Percentiles rank a stretch among this genome's conserved stretches.
These are phyloP conservation scores for Ormia ochracea DNA, from an alignment of 2,888 invertebrate genomes.

Conservation along the genomic window DNA sequence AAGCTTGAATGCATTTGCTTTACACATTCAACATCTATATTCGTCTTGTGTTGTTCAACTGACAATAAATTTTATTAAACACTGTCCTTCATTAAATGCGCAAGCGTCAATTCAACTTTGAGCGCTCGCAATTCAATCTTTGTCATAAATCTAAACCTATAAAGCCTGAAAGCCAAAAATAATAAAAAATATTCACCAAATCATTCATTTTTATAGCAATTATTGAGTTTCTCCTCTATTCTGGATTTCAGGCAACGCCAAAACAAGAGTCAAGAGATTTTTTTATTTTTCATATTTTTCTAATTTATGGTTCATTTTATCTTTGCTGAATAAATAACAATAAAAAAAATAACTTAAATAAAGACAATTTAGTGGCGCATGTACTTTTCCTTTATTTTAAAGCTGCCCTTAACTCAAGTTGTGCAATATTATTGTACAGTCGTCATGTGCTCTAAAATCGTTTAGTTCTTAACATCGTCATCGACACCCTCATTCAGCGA, in stretches of 20 bases:
- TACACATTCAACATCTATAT: constrained; percentile 14
- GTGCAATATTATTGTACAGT: too few species aligned
- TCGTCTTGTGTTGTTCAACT: constrained; percentile 30
- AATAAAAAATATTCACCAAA: not conserved
- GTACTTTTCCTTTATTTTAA: too few species aligned
- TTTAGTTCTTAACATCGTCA: too few species aligned
- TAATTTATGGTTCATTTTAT: too few species aligned
- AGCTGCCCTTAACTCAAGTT: too few species aligned
- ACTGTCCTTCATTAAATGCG: constrained; percentile 41
- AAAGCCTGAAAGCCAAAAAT: not conserved
- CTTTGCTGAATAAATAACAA: too few species aligned
- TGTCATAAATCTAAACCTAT: constrained; percentile 32
- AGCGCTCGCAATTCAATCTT: constrained; percentile 30
- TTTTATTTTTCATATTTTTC: too few species aligned
- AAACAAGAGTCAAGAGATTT: too few species aligned
- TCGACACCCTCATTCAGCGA: too few species aligned
- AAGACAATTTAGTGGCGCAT: too few species aligned
- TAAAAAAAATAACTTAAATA: too few species aligned
- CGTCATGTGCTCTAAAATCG: too few species aligned
- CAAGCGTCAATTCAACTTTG: constrained; percentile 28
- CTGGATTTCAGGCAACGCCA: not conserved
- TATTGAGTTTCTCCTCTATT: not conserved
- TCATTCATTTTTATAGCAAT: not conserved
- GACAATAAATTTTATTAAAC: constrained; percentile 50
- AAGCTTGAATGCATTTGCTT: constrained; percentile 32